These are phyloP conservation scores for Lynx canadensis DNA, from an alignment of 2,113 vertebrate species.

Conservation along the genomic window DNA sequence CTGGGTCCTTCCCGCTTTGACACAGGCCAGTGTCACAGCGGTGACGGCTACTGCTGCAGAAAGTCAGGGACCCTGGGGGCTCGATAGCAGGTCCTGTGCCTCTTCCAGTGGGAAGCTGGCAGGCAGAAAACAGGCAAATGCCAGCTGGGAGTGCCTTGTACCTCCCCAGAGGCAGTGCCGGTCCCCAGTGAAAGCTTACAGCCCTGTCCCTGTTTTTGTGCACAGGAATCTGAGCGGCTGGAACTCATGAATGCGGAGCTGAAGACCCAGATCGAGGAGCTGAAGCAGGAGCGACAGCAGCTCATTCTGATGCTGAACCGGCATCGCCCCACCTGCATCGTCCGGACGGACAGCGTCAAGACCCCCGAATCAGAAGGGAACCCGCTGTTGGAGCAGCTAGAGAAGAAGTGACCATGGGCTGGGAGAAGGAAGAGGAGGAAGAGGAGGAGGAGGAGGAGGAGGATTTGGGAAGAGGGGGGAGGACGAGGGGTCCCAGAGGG, in stretches of 20 bases:
- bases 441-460: slow-evolving; percentile 28
- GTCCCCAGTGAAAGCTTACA: background rate
- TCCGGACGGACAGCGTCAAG: slow-evolving; percentile 95
- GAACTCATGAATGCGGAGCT: slow-evolving; percentile 97
- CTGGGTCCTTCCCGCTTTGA: background rate
- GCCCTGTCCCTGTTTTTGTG: slow-evolving; percentile 63
- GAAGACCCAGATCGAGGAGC: slow-evolving; percentile 97
- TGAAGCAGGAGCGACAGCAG: slow-evolving; percentile 96
- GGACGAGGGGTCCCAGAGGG: slow-evolving; percentile 79
- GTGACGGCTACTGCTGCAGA: accelerated
- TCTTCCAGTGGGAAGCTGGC: background rate
- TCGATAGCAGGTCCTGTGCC: background rate
- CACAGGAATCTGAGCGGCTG: slow-evolving; percentile 95
- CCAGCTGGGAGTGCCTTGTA: background rate
- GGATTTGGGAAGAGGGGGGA: slow-evolving; percentile 58
- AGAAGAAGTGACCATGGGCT: slow-evolving; percentile 89
- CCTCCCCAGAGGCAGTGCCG: background rate
- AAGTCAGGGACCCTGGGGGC: background rate
- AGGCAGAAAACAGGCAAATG: background rate
- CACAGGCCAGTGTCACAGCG: background rate
- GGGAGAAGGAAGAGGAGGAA: slow-evolving; percentile 78
- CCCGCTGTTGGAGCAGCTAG: slow-evolving; percentile 93
- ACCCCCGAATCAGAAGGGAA: slow-evolving; percentile 93
- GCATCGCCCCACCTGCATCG: slow-evolving; percentile 96
- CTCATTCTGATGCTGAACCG: slow-evolving; percentile 96